Base-by-base conservation (phyloP, 2,113 vertebrate species). In the Epinephelus cyanopodus region DNA sequence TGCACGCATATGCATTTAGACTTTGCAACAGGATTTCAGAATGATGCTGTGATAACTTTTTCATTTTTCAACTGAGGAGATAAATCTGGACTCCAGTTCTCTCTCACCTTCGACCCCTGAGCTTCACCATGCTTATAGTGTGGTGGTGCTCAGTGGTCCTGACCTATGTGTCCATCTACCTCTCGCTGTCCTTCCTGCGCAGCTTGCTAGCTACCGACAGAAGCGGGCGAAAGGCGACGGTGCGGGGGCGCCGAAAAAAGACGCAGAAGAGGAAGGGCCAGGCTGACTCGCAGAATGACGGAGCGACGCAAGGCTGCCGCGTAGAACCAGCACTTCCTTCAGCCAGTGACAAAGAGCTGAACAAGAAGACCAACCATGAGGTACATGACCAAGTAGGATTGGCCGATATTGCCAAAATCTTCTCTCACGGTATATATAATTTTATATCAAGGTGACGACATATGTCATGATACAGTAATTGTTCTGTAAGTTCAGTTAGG, bases 131-230 rank as follows among this genome's bases (percentile, higher is more conserved):
- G 95, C 82, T 95, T 13, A 73, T 95, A 18, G 89, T 95, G 76
- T 95, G 93, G 92, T 94, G 92, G 85, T 95, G 94, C 82, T 96
- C 91, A 5, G 87, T 91, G 52, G 90, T 95, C 69, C 87, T 96
- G 68, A 93, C 90, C 25, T 95, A 95, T 42, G 91, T 96, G 57
- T 95, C 91, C 60, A 63, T 96, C 63, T 95, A 95, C 87, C 81
- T 95, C 18, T 94, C 89, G 1, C 91, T 96, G 67, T 94, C 94
- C 83, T 95, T 96, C 88, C 90, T 95, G 83, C 89, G 90, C 89
- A 96, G 96, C 86, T 96, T 94, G 95, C 94, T 94, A 88, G 92
- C 86, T 96, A 81, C 91, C 89, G 92, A 95, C 93, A 93, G 92
- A 92, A 90, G 84, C 94, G 94, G 88, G 93, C 95, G 82, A 95